Evolutionary conservation across 2,797 vertebrate genomes (phyloP).

Genomic region (Clarias pachynema): DNA sequence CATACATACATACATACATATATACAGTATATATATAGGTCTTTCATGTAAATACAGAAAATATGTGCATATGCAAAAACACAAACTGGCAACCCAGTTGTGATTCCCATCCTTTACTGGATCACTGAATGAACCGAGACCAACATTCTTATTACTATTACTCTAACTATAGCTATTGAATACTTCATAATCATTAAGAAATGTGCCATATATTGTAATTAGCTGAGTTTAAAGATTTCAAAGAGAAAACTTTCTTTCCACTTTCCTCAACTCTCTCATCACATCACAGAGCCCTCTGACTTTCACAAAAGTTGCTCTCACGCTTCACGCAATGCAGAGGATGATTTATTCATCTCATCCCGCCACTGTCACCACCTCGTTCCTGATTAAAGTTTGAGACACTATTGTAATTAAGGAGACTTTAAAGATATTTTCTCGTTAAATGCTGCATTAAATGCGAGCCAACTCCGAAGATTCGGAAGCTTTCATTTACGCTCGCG

Average conservation of each 20-base stretch:
- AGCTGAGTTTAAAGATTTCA: background rate
- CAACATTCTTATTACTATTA: background rate
- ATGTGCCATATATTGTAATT: no score
- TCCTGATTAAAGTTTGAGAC: background rate
- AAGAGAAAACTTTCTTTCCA: background rate
- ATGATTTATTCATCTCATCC: background rate
- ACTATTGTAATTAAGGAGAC: constrained; percentile 69
- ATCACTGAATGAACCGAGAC: background rate
- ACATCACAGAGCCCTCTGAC: no score
- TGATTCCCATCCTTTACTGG: no score
- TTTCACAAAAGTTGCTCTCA: background rate
- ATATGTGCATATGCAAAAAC: no score
- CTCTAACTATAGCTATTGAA: background rate
- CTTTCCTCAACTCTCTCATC: background rate
- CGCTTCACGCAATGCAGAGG: background rate
- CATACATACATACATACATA: no score
- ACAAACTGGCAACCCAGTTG: no score
- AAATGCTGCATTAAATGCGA: constrained; percentile 70
- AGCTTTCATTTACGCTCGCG: constrained; percentile 43
- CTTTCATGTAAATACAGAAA: no score
- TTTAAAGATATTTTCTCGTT: constrained; percentile 71
- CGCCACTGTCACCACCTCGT: background rate
- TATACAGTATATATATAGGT: no score
- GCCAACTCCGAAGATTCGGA: constrained; percentile 62
- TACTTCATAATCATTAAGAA: background rate